Evolutionary conservation across 2,888 invertebrate species (phyloP).

Genomic region (Lycaena phlaeas): DNA sequence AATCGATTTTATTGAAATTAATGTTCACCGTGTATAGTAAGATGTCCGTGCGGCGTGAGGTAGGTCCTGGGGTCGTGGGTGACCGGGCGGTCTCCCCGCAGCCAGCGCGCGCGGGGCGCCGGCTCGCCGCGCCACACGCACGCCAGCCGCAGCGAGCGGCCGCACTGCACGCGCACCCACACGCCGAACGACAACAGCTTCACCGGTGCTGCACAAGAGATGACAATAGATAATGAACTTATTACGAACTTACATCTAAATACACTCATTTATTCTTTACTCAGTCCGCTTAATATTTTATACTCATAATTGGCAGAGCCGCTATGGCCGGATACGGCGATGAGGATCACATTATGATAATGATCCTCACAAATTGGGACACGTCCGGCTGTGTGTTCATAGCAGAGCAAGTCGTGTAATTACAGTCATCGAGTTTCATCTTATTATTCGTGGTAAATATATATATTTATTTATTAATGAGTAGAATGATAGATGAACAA

Average conservation of each 20-base stretch:
- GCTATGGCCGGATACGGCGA: no score
- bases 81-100: conserved; percentile 78
- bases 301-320: no score
- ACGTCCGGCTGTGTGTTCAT: neutral
- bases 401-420: no score
- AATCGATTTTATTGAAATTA: neutral
- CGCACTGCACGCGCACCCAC: conserved; percentile 78
- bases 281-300: no score
- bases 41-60: conserved; percentile 79
- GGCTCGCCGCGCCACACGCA: conserved; percentile 85
- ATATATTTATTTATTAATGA: no score
- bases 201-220: conserved; percentile 76
- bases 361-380: no score
- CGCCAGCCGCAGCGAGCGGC: conserved; percentile 77
- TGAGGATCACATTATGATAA: no score
- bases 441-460: no score
- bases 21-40: conserved; percentile 78
- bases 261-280: no score
- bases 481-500: no score
- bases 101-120: conserved; percentile 83
- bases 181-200: conserved; percentile 89
- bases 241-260: no score
- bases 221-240: neutral
- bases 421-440: no score
- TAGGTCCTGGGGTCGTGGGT: conserved; percentile 81